These are phyloP conservation scores for Drosophila suboccidentalis DNA, from an alignment of 2,888 invertebrate species.

Conservation along the genomic window DNA sequence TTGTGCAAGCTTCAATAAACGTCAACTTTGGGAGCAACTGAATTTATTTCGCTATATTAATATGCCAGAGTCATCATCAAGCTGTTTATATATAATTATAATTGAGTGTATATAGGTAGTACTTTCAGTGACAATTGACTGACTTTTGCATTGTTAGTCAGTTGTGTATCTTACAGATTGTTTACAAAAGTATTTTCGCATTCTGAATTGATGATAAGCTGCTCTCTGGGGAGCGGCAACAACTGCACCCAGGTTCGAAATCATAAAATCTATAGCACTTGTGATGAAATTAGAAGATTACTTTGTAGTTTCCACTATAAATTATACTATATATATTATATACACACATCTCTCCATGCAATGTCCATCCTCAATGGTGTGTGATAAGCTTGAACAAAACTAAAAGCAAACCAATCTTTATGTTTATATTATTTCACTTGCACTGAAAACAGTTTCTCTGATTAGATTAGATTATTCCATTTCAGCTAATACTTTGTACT, in stretches of 20 bases:
- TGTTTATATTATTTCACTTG: conserved; percentile 40
- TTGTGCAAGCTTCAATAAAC: conserved; percentile 10
- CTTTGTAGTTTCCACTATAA: neutral
- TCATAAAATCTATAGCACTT: conserved; percentile 15
- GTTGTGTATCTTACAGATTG: conserved; percentile 21
- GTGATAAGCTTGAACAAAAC: conserved; percentile 34
- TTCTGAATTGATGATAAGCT: conserved; percentile 40
- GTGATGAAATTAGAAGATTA: conserved; percentile 5
- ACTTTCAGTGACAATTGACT: conserved; percentile 15
- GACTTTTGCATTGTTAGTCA: conserved; percentile 22
- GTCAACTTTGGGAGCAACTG: conserved; percentile 10
- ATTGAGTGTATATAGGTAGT: conserved; percentile 7
- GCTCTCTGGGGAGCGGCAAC: conserved; percentile 34
- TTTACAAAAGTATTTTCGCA: conserved; percentile 28
- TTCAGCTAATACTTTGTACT: conserved; percentile 41
- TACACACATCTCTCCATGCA: neutral
- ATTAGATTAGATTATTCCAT: conserved; percentile 51
- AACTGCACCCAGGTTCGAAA: conserved; percentile 34
- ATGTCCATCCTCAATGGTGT: conserved; percentile 4
- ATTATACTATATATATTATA: neutral
- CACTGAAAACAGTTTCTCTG: conserved; percentile 20
- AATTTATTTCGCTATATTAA: conserved; percentile 13
- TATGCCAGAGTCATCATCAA: conserved; percentile 21
- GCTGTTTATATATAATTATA: conserved; percentile 13
- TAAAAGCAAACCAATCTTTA: conserved; percentile 45